Evolutionary conservation across 1,140 invertebrate species (phyloP).

Genomic region (Ectropis grisescens): DNA sequence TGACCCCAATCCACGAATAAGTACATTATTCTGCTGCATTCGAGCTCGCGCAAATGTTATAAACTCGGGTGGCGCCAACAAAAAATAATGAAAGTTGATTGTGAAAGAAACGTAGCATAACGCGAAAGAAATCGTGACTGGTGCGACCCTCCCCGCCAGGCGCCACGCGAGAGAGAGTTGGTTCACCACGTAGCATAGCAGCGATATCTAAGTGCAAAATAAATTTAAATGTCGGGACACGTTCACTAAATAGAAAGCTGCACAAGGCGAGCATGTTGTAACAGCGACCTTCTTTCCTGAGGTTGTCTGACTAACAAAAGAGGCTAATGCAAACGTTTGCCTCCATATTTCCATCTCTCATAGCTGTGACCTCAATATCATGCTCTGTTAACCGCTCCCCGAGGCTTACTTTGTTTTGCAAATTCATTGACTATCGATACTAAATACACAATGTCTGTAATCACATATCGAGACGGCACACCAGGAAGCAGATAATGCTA

Average conservation of each 20-base stretch:
- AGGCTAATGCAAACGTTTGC: conserved; percentile 42
- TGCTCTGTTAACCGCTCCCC: conserved; percentile 36
- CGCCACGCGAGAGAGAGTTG: conserved; percentile 60
- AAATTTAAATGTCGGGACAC: conserved; percentile 67
- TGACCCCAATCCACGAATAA: conserved; percentile 40
- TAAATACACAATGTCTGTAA: conserved; percentile 17
- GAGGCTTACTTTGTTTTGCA: conserved; percentile 23
- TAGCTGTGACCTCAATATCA: conserved; percentile 48
- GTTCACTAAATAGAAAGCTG: conserved; percentile 64
- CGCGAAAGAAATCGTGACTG: conserved; percentile 54
- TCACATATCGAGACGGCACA: conserved; percentile 33
- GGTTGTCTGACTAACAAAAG: conserved; percentile 43
- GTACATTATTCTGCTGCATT: conserved; percentile 18
- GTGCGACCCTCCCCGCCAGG: conserved; percentile 48
- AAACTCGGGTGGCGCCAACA: conserved; percentile 16
- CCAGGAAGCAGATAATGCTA: conserved; percentile 62
- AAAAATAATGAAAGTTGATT: conserved; percentile 40
- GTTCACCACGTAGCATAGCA: conserved; percentile 25
- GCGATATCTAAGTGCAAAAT: conserved; percentile 57
- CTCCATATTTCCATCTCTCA: conserved; percentile 33
- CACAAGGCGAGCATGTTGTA: conserved; percentile 63
- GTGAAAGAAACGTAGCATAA: conserved; percentile 25
- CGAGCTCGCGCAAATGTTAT: conserved; percentile 4
- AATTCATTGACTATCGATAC: conserved; percentile 15
- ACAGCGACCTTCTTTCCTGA: conserved; percentile 59